Base-by-base conservation (phyloP, 2,797 vertebrate genomes). In the Tapirus indicus region DNA sequence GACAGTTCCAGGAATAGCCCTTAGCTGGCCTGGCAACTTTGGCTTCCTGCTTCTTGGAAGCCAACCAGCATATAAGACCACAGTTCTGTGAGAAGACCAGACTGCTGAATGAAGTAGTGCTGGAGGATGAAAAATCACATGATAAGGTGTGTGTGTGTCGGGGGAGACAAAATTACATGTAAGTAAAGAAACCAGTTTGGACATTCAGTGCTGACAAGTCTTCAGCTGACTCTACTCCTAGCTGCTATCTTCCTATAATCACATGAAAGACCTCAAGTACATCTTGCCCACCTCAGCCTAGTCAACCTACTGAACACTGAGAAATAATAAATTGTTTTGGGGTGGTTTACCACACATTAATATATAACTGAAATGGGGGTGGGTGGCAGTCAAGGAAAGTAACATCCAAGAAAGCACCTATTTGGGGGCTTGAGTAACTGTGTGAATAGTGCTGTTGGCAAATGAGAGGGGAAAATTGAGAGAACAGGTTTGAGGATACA, bases 351-450 rank as follows among this genome's bases (percentile, higher is more conserved):
- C 52, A 82, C 44, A n/a, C 16, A n/a, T 64, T 72, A 62, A 71
- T 88, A 58, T 4, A 32, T 58, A 62, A 60, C 49, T 7, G 7
- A 88, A 80, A 54, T 64, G 52, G 25, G 69, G 41, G 8, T 21
- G 25, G 4, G 13, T 35, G n/a, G 10, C 54, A 2, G 29, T 94
- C 54, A 60, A 56, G 27, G 18, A 54, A 71, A 52, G 44, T 41
- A 72, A 94, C 74, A 82, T 94, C 56, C 35, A 88, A 82, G 66
- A 82, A 21, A 54, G 17, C 62, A 18, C 44, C 66, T 88, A 14
- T 58, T 27, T 80, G 64, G 64, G 29, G 12, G 23, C 6, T 21
- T 56, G 25, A 69, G n/a, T 68, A 47, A 64, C 16, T 17, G 47
- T 4, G 27, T 62, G 17, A 66, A 88, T 29, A 66, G 29, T 35